These are phyloP conservation scores for Neoarius graeffei DNA, from an alignment of 2,113 vertebrate genomes.

Conservation along the genomic window DNA sequence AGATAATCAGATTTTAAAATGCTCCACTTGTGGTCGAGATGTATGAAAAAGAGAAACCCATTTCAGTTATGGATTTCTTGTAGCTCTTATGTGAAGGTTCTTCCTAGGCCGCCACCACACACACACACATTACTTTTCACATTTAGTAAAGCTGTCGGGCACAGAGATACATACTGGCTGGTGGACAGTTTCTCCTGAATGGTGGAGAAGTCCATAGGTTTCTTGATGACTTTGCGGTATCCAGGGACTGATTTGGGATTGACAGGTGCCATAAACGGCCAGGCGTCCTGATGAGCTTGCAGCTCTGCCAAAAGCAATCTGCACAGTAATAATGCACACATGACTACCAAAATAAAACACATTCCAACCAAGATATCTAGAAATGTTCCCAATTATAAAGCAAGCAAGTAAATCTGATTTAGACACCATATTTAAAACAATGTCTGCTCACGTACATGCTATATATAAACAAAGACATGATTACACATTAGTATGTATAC, in stretches of 20 bases:
- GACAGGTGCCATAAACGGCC: slow-evolving; percentile 88
- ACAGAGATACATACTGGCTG: slow-evolving; percentile 82
- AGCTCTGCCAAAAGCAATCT: slow-evolving; percentile 85
- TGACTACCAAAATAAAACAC: background rate
- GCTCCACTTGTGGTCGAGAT: background rate
- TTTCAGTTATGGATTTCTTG: background rate
- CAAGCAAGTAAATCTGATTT: background rate
- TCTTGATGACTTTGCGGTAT: slow-evolving; percentile 90
- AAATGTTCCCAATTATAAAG: background rate
- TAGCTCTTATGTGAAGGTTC: background rate
- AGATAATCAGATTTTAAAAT: background rate
- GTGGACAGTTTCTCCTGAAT: slow-evolving; percentile 86
- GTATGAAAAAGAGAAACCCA: background rate
- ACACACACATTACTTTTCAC: background rate
- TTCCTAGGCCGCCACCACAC: background rate
- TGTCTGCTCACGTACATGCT: background rate
- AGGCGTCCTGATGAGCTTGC: slow-evolving; percentile 87
- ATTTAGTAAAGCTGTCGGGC: background rate
- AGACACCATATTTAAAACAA: background rate
- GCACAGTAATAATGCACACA: slow-evolving; percentile 53
- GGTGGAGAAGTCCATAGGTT: slow-evolving; percentile 90
- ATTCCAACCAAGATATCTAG: background rate
- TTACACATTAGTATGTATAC: background rate
- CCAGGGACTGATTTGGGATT: slow-evolving; percentile 90
- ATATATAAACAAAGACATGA: too few relatives aligned